Percentiles rank a stretch among this genome's conserved stretches.
Evolutionary conservation across 2,797 vertebrate genomes (phyloP).

Genomic region (Peromyscus nudipes): DNA sequence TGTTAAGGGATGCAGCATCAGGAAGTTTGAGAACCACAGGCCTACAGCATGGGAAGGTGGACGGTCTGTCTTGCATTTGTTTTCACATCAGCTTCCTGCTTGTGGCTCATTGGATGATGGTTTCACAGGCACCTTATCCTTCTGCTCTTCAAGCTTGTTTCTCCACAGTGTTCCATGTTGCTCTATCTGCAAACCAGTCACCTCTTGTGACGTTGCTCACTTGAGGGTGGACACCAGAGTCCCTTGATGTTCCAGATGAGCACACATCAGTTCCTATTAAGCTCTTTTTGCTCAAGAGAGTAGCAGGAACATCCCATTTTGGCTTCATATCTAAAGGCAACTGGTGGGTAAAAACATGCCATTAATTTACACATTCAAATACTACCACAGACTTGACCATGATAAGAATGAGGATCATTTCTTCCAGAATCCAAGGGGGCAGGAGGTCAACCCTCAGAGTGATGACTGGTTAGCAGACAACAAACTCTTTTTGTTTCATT

Average conservation of each 20-base stretch:
- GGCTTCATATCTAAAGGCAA: neutral
- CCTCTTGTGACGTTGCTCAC: neutral
- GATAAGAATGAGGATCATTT: rapidly evolving
- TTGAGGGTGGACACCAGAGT: neutral
- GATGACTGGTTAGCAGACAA: neutral
- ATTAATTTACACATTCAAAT: neutral
- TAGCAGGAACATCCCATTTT: neutral
- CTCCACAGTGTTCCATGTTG: rapidly evolving
- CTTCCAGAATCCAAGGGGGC: neutral
- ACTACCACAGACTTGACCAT: neutral
- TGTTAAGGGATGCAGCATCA: neutral
- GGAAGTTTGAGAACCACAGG: neutral
- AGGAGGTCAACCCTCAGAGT: neutral
- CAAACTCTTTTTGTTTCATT: neutral
- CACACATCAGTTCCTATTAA: rapidly evolving
- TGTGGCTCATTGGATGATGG: neutral
- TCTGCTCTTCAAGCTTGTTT: neutral
- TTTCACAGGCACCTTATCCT: rapidly evolving
- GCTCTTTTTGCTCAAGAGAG: neutral
- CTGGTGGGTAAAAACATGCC: neutral
- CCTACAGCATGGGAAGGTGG: neutral
- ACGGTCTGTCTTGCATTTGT: rapidly evolving
- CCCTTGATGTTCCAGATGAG: neutral
- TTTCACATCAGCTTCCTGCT: neutral
- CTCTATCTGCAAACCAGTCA: neutral